Conservation (phyloP, 2,888 invertebrate genomes). For the Archips xylosteana region DNA sequence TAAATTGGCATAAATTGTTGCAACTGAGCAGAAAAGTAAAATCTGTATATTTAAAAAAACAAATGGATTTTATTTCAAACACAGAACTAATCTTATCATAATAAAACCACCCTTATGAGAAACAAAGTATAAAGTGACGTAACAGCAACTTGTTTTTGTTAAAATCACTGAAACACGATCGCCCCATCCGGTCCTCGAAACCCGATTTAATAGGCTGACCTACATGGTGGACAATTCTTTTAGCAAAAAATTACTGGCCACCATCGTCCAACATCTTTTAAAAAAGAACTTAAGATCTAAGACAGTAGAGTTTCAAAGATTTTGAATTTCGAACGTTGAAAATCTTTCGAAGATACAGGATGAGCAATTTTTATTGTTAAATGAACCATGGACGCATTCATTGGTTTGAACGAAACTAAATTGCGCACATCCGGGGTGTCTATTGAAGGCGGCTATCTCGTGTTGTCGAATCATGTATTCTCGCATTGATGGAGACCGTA, state of each 20-base stretch:
- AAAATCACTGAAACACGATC: conserved; percentile 80
- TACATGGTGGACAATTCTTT: conserved; percentile 71
- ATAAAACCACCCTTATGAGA: conserved; percentile 52
- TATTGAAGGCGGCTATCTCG: conserved; percentile 70
- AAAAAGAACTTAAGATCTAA: conserved; percentile 36
- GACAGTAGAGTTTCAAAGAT: conserved; percentile 44
- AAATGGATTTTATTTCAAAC: not conserved
- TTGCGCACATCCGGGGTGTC: conserved; percentile 84
- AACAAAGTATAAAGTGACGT: conserved; percentile 69
- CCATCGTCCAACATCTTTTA: not conserved
- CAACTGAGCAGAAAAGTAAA: too few relatives aligned
- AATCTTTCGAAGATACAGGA: conserved; percentile 62
- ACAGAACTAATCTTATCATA: not conserved
- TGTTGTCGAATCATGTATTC: conserved; percentile 58
- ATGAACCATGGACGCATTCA: conserved; percentile 76
- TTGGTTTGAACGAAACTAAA: conserved; percentile 80
- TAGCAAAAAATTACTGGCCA: conserved; percentile 53
- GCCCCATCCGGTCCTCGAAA: conserved; percentile 73
- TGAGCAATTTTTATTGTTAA: conserved; percentile 84
- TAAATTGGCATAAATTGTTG: too few relatives aligned
- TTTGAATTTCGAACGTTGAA: conserved; percentile 36
- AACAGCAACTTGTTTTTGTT: conserved; percentile 72
- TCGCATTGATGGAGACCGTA: conserved; percentile 62
- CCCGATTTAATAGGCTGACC: conserved; percentile 82
- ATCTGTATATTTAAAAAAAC: too few relatives aligned